phyloP scores from a whole-genome alignment of 1,140 invertebrate genomes.

The Akabosia matsudoensis region DNA sequence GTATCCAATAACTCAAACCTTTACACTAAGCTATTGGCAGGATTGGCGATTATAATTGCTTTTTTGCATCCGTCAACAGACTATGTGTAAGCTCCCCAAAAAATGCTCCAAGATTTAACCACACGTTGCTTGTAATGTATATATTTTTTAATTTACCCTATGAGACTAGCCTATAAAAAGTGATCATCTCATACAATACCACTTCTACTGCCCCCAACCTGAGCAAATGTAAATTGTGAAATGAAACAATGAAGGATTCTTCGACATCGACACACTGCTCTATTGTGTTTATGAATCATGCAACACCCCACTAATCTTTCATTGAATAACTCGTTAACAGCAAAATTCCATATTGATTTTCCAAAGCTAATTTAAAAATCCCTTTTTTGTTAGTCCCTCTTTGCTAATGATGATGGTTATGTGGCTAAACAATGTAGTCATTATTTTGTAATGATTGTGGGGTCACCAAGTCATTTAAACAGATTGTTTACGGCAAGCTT shows the following conservation, averaged over 20 bases:
- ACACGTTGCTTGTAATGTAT: no score
- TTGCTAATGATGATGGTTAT: neutral
- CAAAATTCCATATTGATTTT: constrained; percentile 10
- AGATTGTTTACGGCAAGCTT: neutral
- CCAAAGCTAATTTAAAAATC: constrained; percentile 4
- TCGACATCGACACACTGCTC: neutral
- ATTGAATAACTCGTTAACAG: neutral
- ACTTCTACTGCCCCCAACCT: no score
- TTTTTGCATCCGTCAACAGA: neutral
- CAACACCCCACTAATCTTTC: constrained; percentile 5
- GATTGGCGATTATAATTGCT: neutral
- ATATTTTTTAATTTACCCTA: no score
- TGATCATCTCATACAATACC: no score
- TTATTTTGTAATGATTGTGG: neutral
- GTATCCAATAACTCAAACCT: neutral
- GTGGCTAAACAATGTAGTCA: no score
- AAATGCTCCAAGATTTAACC: no score
- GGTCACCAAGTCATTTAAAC: neutral
- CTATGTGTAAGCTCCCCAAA: no score
- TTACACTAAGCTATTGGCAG: neutral
- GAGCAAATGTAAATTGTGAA: no score
- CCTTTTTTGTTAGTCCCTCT: neutral
- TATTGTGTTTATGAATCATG: constrained; percentile 15
- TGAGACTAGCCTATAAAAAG: no score
- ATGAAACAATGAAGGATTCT: neutral